Conservation (phyloP, 2,888 invertebrate genomes). For the Noctua comes region DNA sequence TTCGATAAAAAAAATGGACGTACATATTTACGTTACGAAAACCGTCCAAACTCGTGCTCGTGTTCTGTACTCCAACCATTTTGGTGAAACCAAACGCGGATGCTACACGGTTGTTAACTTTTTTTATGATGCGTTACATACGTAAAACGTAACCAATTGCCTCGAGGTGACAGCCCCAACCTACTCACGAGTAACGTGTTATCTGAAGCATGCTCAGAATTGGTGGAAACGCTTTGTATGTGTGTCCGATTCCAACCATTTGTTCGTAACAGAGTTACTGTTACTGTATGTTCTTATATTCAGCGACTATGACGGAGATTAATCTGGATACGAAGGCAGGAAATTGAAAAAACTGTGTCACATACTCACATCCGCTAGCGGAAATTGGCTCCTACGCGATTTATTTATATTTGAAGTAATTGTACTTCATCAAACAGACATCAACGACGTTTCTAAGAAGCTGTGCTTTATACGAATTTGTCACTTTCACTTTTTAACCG, state of each 20-base stretch:
- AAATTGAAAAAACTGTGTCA: slow-evolving; percentile 30
- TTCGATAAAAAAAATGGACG: too few species aligned
- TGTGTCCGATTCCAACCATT: neutral
- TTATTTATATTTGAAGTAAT: neutral
- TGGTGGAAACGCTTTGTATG: neutral
- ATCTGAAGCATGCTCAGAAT: neutral
- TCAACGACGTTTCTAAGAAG: slow-evolving; percentile 10
- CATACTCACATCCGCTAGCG: slow-evolving; percentile 18
- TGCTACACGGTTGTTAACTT: too few species aligned
- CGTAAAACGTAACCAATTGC: neutral
- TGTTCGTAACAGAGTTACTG: too few species aligned
- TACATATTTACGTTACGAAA: too few species aligned
- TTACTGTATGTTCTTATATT: neutral
- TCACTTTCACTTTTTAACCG: neutral
- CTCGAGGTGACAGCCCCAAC: neutral
- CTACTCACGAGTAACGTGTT: neutral
- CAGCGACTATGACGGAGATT: slow-evolving; percentile 5
- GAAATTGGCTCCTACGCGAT: slow-evolving; percentile 39
- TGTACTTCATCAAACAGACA: slow-evolving; percentile 1
- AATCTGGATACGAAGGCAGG: slow-evolving; percentile 26
- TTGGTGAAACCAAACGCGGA: too few species aligned
- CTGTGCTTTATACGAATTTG: neutral
- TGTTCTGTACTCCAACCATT: too few species aligned
- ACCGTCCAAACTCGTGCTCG: too few species aligned
- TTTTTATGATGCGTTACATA: too few species aligned